Evolutionary conservation across 2,113 vertebrate genomes (phyloP).

Genomic region (Lophochroa leadbeateri): DNA sequence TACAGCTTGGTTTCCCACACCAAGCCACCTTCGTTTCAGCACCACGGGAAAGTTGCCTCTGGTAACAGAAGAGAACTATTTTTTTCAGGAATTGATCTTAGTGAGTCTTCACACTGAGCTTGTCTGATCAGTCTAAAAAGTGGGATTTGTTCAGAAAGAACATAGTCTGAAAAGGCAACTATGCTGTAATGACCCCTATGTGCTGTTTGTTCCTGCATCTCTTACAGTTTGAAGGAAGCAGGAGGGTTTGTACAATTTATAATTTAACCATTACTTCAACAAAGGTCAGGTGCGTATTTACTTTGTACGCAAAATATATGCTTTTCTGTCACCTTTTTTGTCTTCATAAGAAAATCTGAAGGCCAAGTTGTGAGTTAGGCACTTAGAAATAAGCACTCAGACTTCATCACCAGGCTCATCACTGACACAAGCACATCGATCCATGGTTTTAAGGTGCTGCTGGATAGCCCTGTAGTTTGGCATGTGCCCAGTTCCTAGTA

Average conservation of each 20-base stretch:
- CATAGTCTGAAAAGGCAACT: background rate
- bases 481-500: accelerated
- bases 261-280: background rate
- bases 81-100: background rate
- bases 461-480: background rate
- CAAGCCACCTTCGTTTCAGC: background rate
- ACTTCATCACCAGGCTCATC: background rate
- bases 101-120: background rate
- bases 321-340: background rate
- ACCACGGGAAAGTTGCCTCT: background rate
- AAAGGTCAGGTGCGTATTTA: background rate
- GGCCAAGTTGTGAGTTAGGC: background rate
- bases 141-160: background rate
- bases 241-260: background rate
- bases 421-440: background rate
- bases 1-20: background rate
- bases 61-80: background rate
- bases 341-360: background rate
- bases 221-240: background rate
- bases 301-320: background rate
- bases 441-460: background rate
- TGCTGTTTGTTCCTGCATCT: background rate
- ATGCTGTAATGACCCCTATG: background rate
- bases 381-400: background rate
- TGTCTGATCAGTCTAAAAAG: background rate